Percentiles rank a stretch among this genome's conserved stretches.
Conservation (phyloP, 2,797 vertebrate genomes). For the Harpagifer antarcticus region DNA sequence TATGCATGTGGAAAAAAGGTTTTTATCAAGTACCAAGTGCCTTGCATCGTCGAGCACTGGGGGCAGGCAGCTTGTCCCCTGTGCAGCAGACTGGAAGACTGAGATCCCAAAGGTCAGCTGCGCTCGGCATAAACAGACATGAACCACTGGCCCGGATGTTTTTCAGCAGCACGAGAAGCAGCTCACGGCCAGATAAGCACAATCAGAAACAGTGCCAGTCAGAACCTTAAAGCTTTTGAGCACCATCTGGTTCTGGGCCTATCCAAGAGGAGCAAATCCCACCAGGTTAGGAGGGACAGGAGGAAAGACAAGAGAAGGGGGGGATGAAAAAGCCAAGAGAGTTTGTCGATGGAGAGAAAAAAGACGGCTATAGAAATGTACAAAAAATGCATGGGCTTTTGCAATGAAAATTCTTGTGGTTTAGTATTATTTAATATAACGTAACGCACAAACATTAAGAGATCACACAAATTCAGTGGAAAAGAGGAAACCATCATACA, state of each 20-base stretch:
- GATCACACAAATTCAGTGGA: not conserved
- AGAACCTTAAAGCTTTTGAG: conserved; percentile 66
- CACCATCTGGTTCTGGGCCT: conserved; percentile 68
- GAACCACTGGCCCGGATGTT: conserved; percentile 68
- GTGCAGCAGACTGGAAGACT: conserved; percentile 61
- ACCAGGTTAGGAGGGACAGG: conserved; percentile 54
- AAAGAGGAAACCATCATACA: not conserved
- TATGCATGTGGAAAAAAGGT: conserved; percentile 38
- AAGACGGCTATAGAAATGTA: not conserved
- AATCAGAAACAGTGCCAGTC: conserved; percentile 65
- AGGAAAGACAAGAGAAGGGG: conserved; percentile 35
- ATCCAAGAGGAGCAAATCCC: conserved; percentile 76
- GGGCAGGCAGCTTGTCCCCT: conserved; percentile 44
- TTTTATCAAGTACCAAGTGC: conserved; percentile 47
- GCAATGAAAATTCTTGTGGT: not conserved
- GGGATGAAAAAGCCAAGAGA: conserved; percentile 20
- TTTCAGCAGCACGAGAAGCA: conserved; percentile 51
- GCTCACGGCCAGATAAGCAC: conserved; percentile 73
- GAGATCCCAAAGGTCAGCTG: conserved; percentile 65
- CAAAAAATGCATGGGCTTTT: not conserved
- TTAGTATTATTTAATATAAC: not conserved
- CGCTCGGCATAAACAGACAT: conserved; percentile 66
- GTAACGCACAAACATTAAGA: not conserved
- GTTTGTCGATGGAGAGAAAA: conserved; percentile 7
- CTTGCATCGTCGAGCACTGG: conserved; percentile 40